Evolutionary conservation across 1,140 invertebrate species (phyloP).

Genomic region (Caerostris darwini): DNA sequence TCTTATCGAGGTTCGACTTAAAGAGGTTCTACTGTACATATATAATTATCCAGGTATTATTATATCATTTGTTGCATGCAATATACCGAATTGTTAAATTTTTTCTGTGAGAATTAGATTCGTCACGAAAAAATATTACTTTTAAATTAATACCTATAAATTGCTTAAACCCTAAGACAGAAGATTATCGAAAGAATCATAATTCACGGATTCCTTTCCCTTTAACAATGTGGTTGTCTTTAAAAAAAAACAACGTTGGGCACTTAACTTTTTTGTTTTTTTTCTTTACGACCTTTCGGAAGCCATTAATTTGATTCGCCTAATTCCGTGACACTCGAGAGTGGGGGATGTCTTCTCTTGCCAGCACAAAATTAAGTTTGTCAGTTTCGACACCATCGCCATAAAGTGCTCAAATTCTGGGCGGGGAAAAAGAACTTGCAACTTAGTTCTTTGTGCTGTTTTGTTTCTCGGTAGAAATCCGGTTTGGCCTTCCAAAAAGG

Average conservation of each 20-base stretch:
- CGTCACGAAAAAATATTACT: no score
- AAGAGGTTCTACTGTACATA: no score
- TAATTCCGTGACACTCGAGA: background rate
- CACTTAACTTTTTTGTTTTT: background rate
- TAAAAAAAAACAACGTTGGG: background rate
- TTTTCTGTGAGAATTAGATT: no score
- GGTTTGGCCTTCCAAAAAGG: background rate
- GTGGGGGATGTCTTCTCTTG: background rate
- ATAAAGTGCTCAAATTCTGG: background rate
- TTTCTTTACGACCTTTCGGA: background rate
- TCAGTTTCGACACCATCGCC: background rate
- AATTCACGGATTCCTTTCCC: no score
- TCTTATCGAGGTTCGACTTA: no score
- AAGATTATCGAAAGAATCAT: no score
- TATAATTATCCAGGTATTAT: no score
- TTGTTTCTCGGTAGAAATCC: background rate
- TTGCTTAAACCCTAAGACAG: no score
- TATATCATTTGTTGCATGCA: no score
- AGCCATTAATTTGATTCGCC: conserved; percentile 46
- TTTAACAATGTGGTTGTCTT: no score
- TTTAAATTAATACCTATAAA: no score
- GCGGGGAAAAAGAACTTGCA: background rate
- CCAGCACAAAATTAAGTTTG: background rate
- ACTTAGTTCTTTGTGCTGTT: background rate
- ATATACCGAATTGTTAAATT: no score